Evolutionary conservation across 2,113 vertebrate species (phyloP).

Genomic region (Urocitellus parryii): DNA sequence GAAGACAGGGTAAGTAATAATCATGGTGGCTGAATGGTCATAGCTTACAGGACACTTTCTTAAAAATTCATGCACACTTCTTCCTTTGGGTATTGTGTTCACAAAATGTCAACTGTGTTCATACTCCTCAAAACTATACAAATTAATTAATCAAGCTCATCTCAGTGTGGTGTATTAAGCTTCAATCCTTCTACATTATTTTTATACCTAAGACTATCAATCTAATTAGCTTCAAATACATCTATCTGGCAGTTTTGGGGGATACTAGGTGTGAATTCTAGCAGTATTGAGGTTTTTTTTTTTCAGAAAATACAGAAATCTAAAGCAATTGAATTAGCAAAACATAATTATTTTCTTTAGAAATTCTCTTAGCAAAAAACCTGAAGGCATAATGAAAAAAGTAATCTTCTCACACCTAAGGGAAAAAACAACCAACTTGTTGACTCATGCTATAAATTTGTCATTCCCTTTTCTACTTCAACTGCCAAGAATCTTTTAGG

Average conservation of each 20-base stretch:
- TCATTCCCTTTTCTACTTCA: background rate
- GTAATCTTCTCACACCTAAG: background rate
- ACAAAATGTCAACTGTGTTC: background rate
- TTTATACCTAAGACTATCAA: background rate
- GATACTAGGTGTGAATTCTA: background rate
- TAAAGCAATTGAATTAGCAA: background rate
- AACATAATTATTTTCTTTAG: conserved; percentile 1
- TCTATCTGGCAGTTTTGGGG: background rate
- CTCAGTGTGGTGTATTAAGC: background rate
- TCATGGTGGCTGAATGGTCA: background rate
- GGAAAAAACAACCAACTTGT: background rate
- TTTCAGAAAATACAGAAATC: background rate
- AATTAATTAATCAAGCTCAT: background rate
- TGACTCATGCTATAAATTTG: background rate
- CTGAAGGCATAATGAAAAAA: background rate
- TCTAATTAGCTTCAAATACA: background rate
- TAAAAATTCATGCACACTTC: background rate
- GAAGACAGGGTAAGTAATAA: background rate
- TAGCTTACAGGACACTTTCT: background rate
- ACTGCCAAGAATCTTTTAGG: background rate
- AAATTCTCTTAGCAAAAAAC: conserved; percentile 3
- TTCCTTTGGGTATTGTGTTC: background rate
- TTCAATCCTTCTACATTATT: background rate
- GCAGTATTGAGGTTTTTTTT: background rate
- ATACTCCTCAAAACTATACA: background rate